Evolutionary conservation across 2,888 invertebrate genomes (phyloP).

Genomic region (Portevinia maculata): DNA sequence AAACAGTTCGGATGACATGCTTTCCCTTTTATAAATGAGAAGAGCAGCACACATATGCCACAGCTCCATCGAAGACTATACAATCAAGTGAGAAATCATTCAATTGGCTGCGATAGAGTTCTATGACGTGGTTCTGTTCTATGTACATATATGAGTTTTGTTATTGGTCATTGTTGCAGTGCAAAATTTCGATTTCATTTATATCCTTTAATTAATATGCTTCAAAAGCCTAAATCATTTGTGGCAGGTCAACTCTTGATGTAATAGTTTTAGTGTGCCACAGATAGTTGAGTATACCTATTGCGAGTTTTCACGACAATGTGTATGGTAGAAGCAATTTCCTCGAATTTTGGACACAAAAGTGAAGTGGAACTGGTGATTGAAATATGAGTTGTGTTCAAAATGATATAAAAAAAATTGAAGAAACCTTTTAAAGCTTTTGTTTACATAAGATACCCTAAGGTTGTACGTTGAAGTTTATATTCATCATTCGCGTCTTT

Average conservation of each 20-base stretch:
- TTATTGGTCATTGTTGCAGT: slow-evolving; percentile 22
- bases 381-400: too few relatives aligned
- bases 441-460: too few relatives aligned
- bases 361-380: too few relatives aligned
- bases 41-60: slow-evolving; percentile 1
- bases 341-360: too few relatives aligned
- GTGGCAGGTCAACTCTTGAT: slow-evolving; percentile 14
- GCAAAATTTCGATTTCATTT: slow-evolving; percentile 19
- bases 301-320: not conserved
- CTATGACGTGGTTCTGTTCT: slow-evolving; percentile 7
- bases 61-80: not conserved
- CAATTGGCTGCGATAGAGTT: slow-evolving; percentile 30
- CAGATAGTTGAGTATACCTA: not conserved
- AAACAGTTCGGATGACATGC: slow-evolving; percentile 21
- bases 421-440: too few relatives aligned
- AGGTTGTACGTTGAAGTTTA: too few relatives aligned
- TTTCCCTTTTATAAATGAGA: slow-evolving; percentile 10
- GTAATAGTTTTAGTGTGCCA: not conserved
- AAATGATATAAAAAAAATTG: too few relatives aligned
- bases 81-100: slow-evolving; percentile 28
- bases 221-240: not conserved
- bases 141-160: slow-evolving; percentile 1
- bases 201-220: slow-evolving; percentile 16
- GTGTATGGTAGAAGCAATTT: too few relatives aligned
- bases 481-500: too few relatives aligned